Conservation (phyloP, 1,140 invertebrate species). For the Pteromalus puparum region DNA sequence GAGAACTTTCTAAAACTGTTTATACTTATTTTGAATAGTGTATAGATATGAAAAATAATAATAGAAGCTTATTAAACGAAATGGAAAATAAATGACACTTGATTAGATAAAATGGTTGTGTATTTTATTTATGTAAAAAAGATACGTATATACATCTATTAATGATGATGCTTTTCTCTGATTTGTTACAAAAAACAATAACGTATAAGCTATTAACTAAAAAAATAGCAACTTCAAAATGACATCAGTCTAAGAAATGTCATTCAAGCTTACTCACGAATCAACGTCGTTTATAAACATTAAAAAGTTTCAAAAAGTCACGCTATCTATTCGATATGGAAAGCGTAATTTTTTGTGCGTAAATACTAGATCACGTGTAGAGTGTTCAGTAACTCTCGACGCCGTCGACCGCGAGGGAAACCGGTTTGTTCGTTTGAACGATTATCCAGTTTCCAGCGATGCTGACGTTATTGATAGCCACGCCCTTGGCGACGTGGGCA, state of each 20-base stretch:
- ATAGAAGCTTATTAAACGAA: too few relatives aligned
- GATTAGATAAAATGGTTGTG: background rate
- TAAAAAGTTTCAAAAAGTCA: background rate
- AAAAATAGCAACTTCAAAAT: background rate
- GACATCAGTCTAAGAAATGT: background rate
- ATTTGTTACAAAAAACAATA: background rate
- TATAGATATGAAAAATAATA: too few relatives aligned
- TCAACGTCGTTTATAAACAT: background rate
- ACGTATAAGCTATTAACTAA: background rate
- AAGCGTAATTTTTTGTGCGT: too few relatives aligned
- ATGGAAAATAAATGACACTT: background rate
- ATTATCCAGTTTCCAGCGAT: conserved; percentile 63
- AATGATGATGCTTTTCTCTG: background rate
- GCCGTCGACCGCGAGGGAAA: conserved; percentile 57
- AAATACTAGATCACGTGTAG: background rate
- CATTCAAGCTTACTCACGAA: background rate
- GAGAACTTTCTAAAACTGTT: too few relatives aligned
- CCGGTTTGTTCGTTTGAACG: conserved; percentile 65
- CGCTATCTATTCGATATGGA: too few relatives aligned
- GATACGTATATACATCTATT: background rate
- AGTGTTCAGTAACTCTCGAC: conserved; percentile 62
- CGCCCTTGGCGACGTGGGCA: conserved; percentile 55
- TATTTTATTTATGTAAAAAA: background rate
- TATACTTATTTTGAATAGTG: too few relatives aligned
- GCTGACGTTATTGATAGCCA: conserved; percentile 63